Conservation (phyloP, 1,140 invertebrate genomes). For the Asobara japonica region DNA sequence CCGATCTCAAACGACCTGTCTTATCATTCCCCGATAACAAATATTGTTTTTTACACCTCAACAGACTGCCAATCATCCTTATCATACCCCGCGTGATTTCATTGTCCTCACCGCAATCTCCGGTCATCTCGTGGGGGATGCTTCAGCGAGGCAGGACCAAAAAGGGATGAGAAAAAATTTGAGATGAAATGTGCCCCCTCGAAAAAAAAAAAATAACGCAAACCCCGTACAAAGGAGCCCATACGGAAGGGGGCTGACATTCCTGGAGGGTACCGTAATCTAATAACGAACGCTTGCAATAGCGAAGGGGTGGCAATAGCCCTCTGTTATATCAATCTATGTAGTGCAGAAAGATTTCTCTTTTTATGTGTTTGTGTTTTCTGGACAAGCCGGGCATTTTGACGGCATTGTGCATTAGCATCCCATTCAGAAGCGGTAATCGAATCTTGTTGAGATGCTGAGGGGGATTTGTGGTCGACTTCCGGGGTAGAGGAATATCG, state of each 20-base stretch:
- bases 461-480: conserved; percentile 64
- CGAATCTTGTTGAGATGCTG: conserved; percentile 63
- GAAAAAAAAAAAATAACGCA: neutral
- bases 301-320: conserved; percentile 49
- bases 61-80: conserved; percentile 29
- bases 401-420: conserved; percentile 66
- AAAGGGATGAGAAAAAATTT: conserved; percentile 7
- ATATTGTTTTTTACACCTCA: conserved; percentile 4
- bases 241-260: conserved; percentile 38
- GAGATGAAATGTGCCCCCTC: conserved; percentile 16
- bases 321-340: conserved; percentile 12
- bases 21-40: conserved; percentile 13
- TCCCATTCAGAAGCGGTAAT: conserved; percentile 64
- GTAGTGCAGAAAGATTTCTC: neutral
- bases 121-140: conserved; percentile 24
- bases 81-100: conserved; percentile 10
- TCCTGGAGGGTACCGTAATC: conserved; percentile 55
- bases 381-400: conserved; percentile 37
- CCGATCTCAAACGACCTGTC: neutral
- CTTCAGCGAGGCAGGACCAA: neutral
- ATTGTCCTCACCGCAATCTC: conserved; percentile 36
- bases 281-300: conserved; percentile 64
- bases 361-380: conserved; percentile 47
- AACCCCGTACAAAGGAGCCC: conserved; percentile 6
- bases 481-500: conserved; percentile 38